Conservation (phyloP, 2,888 invertebrate species). For the Gymnoscelis rufifasciata region DNA sequence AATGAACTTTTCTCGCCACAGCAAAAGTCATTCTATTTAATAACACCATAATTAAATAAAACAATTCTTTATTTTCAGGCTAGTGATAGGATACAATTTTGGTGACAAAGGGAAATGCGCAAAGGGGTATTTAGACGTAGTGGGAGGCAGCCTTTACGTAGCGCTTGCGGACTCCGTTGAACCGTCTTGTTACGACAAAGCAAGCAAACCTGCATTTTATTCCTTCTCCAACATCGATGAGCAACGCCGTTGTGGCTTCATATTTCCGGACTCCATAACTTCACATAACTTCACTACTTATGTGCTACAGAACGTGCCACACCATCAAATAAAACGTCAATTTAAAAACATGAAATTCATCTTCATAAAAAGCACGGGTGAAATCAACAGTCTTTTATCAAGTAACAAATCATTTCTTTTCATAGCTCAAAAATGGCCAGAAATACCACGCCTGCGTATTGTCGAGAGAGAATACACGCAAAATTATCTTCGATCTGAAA, state of each 20-base stretch:
- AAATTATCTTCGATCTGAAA: neutral
- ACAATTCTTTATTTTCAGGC: neutral
- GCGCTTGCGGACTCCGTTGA: neutral
- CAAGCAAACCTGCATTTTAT: neutral
- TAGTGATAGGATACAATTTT: neutral
- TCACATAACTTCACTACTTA: neutral
- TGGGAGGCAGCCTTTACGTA: neutral
- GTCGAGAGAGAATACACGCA: neutral
- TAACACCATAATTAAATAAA: neutral
- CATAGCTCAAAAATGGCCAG: conserved; percentile 35
- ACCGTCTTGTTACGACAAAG: neutral
- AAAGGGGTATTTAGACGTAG: neutral
- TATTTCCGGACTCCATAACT: neutral
- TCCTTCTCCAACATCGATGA: neutral
- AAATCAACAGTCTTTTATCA: conserved; percentile 4
- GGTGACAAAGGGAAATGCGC: neutral
- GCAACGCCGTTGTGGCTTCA: neutral
- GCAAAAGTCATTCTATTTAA: no score
- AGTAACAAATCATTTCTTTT: conserved; percentile 31
- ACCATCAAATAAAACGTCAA: neutral
- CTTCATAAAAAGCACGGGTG: neutral
- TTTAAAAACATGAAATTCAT: neutral
- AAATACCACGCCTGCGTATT: conserved; percentile 5
- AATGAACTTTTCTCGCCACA: neutral
- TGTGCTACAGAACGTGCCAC: no score